Evolutionary conservation across 1,140 invertebrate genomes (phyloP).

Genomic region (Drosophila navojoa): DNA sequence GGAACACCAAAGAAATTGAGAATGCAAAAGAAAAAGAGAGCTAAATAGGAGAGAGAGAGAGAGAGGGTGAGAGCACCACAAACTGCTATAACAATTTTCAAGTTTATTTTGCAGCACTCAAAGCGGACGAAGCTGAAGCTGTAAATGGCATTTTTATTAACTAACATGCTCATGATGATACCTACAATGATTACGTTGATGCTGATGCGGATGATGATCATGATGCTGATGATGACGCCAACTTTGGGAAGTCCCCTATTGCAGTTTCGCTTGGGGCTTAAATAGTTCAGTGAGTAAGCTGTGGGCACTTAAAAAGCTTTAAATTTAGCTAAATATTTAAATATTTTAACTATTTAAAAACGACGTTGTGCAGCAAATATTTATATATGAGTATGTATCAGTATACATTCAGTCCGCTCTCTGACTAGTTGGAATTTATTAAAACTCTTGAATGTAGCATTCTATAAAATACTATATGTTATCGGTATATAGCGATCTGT

Average conservation of each 20-base stretch:
- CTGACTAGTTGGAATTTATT: too few relatives aligned
- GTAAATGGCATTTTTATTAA: constrained; percentile 66
- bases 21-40: background rate
- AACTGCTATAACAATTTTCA: constrained; percentile 65
- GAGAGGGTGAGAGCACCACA: constrained; percentile 44
- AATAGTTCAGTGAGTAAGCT: constrained; percentile 5
- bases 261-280: constrained; percentile 18
- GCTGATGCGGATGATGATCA: constrained; percentile 13
- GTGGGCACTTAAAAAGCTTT: too few relatives aligned
- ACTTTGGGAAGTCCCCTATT: constrained; percentile 4
- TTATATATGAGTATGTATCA: too few relatives aligned
- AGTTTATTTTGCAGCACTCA: constrained; percentile 47
- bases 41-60: background rate
- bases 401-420: too few relatives aligned
- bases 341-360: too few relatives aligned
- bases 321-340: too few relatives aligned
- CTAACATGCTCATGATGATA: constrained; percentile 27
- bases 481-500: too few relatives aligned
- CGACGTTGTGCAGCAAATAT: too few relatives aligned
- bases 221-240: background rate
- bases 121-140: constrained; percentile 9
- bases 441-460: too few relatives aligned
- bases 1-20: background rate
- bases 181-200: background rate
- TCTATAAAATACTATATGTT: too few relatives aligned